These are phyloP conservation scores for Drosophila pectinifera DNA, from an alignment of 1,140 invertebrate species.

Conservation along the genomic window DNA sequence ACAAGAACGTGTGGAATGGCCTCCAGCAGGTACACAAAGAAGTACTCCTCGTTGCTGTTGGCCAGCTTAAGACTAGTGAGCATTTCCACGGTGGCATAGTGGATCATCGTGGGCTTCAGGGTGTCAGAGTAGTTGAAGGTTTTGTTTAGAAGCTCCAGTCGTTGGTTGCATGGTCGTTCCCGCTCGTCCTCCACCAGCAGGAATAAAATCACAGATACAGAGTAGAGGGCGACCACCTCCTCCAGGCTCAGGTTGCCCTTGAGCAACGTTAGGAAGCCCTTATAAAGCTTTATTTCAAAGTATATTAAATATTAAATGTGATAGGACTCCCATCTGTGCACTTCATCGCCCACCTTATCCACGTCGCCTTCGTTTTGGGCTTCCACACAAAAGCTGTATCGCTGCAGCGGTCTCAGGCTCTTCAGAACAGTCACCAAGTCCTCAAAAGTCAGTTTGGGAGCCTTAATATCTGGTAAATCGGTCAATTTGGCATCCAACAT, in stretches of 20 bases:
- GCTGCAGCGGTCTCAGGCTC: conserved; percentile 5
- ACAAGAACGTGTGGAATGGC: conserved; percentile 57
- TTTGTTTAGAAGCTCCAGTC: conserved; percentile 52
- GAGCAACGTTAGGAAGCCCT: conserved; percentile 24
- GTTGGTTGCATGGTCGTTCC: neutral
- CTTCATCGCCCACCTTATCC: conserved; percentile 15
- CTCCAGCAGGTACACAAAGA: conserved; percentile 48
- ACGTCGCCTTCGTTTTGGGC: conserved; percentile 5
- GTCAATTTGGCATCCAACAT: conserved; percentile 9
- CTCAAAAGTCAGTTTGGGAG: conserved; percentile 22
- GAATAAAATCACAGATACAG: conserved; percentile 33
- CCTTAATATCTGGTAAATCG: conserved; percentile 17
- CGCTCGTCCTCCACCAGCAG: conserved; percentile 16
- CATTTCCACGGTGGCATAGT: conserved; percentile 50
- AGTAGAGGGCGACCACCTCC: conserved; percentile 51
- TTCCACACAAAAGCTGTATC: conserved; percentile 29
- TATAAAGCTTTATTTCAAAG: conserved; percentile 30
- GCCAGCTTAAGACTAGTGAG: conserved; percentile 27
- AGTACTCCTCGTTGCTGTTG: conserved; percentile 19
- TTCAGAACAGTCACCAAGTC: conserved; percentile 3
- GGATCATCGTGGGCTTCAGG: conserved; percentile 68
- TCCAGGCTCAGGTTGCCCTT: conserved; percentile 39
- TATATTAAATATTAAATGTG: neutral
- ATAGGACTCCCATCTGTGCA: neutral
- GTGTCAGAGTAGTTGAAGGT: conserved; percentile 64